These are phyloP conservation scores for Sebastes taczanowskii DNA, from an alignment of 2,797 vertebrate genomes.

Conservation along the genomic window DNA sequence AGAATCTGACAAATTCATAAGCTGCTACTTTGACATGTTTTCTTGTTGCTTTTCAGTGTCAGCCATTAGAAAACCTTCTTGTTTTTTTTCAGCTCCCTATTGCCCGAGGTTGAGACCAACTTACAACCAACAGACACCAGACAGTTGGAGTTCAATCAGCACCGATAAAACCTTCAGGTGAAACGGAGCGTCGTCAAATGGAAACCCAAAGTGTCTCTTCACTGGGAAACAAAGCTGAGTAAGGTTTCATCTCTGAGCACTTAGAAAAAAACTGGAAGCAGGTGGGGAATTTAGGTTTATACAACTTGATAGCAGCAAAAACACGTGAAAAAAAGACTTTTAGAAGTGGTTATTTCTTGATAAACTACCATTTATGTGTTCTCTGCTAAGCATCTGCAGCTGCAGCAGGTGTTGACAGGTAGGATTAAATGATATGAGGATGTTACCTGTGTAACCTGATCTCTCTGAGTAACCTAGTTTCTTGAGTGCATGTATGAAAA, in stretches of 20 bases:
- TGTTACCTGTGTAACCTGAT: no score
- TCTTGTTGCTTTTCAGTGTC: neutral
- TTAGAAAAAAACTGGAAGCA: neutral
- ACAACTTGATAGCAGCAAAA: neutral
- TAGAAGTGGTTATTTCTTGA: neutral
- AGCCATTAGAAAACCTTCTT: neutral
- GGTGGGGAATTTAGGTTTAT: neutral
- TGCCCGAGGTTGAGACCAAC: conserved; percentile 57
- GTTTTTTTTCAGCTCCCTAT: conserved; percentile 68
- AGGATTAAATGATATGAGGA: neutral
- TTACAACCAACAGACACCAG: neutral
- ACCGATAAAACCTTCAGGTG: conserved; percentile 31
- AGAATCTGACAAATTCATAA: neutral
- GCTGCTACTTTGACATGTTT: no score
- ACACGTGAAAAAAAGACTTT: neutral
- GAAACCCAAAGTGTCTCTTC: neutral
- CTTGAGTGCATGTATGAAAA: neutral
- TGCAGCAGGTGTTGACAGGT: neutral
- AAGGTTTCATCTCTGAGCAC: neutral
- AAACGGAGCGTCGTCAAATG: neutral
- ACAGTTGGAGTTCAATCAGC: conserved; percentile 4
- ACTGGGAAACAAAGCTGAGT: neutral
- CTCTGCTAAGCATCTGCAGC: neutral
- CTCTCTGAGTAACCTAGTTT: neutral
- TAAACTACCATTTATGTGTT: neutral